Evolutionary conservation across 2,113 vertebrate genomes (phyloP).

Genomic region (Mobula hypostoma): DNA sequence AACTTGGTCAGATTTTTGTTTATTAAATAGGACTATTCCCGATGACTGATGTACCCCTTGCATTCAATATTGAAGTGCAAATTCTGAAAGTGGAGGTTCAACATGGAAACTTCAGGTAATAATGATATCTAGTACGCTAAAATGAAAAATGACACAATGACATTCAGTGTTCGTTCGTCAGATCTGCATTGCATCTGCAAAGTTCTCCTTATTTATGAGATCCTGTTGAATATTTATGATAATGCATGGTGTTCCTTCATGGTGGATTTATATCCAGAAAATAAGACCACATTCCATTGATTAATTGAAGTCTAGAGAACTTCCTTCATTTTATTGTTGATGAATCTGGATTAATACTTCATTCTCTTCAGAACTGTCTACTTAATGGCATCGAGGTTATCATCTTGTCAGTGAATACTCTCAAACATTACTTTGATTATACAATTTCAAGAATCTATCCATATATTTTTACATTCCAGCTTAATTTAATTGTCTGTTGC

Average conservation of each 20-base stretch:
- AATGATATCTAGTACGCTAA: not conserved
- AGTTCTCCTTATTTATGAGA: not conserved
- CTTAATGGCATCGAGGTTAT: not conserved
- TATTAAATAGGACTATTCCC: no score
- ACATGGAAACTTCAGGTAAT: not conserved
- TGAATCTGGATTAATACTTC: not conserved
- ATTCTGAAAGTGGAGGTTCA: not conserved
- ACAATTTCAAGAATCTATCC: not conserved
- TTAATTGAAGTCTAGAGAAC: not conserved
- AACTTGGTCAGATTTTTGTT: no score
- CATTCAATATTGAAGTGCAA: not conserved
- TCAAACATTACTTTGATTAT: not conserved
- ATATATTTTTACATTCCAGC: not conserved
- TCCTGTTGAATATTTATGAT: not conserved
- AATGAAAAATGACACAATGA: not conserved
- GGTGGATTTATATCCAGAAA: not conserved
- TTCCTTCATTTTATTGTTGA: not conserved
- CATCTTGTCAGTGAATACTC: not conserved
- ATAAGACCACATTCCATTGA: not conserved
- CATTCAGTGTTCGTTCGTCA: not conserved
- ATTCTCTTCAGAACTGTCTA: not conserved
- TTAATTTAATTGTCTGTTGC: not conserved
- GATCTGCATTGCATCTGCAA: not conserved
- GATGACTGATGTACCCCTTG: not conserved
- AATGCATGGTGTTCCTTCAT: not conserved